phyloP scores from a whole-genome alignment of 2,797 vertebrate genomes.

The Diplodus puntazzo region DNA sequence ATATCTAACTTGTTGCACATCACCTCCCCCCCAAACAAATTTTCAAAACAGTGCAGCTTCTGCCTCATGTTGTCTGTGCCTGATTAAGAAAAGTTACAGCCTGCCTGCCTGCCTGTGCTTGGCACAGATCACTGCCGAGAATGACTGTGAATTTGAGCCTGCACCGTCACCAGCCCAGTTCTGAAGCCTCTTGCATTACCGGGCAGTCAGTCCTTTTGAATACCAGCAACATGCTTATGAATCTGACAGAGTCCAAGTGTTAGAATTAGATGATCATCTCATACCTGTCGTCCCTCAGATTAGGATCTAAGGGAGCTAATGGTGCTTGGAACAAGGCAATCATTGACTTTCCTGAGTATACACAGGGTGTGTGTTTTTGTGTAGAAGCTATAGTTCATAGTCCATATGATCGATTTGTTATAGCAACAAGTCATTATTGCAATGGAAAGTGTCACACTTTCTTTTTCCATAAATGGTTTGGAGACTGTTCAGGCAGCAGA shows the following conservation, averaged over 20 bases:
- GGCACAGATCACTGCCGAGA: slow-evolving; percentile 57
- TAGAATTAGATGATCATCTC: slow-evolving; percentile 55
- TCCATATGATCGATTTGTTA: slow-evolving; percentile 46
- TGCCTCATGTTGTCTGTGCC: slow-evolving; percentile 34
- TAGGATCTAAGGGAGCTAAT: slow-evolving; percentile 51
- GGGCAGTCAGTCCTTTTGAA: slow-evolving; percentile 59
- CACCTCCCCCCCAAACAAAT: slow-evolving; percentile 45
- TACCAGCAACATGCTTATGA: slow-evolving; percentile 62
- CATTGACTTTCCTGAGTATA: slow-evolving; percentile 28
- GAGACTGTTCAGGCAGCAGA: neutral
- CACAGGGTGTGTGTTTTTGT: slow-evolving; percentile 43
- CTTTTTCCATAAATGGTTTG: neutral
- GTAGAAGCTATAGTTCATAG: slow-evolving; percentile 49
- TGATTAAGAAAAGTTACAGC: slow-evolving; percentile 30
- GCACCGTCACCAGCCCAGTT: slow-evolving; percentile 56
- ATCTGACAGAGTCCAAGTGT: slow-evolving; percentile 48
- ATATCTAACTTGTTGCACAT: slow-evolving; percentile 52
- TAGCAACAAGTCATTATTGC: slow-evolving; percentile 28
- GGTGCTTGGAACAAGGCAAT: slow-evolving; percentile 34
- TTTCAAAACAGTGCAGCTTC: slow-evolving; percentile 38
- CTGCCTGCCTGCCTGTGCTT: slow-evolving; percentile 47
- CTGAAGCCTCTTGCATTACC: slow-evolving; percentile 70
- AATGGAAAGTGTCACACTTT: slow-evolving; percentile 27
- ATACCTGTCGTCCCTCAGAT: slow-evolving; percentile 45
- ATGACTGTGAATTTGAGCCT: slow-evolving; percentile 77